Base-by-base conservation (phyloP, 2,888 invertebrate genomes). In the Hirtodrosophila cameraria region DNA sequence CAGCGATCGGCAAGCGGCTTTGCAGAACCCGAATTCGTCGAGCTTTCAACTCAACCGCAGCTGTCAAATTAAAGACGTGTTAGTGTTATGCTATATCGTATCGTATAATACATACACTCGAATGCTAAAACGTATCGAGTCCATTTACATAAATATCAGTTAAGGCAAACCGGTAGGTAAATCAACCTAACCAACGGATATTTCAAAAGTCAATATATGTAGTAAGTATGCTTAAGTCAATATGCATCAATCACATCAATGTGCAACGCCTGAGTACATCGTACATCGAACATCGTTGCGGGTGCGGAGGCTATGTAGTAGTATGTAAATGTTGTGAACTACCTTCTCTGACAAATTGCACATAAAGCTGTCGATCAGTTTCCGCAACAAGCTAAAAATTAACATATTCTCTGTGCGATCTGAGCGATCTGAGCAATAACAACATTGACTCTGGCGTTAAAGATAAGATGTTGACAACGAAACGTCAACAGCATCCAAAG, bases 341-440 rank as follows among this genome's bases (percentile, higher is more conserved):
- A 81, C 70, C 81, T 78, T 79, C 74, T 61, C 82, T 86, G 88
- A 86, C 88, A 88, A 88, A 88, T 87, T 86, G 81, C 74, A 72
- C 75, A 77, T 82, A 86, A 86, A 86, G 82, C 77, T 76, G 81
- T 76, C 80, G 75, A 77, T 86, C 86, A 78, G 73, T 84, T 87
- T 86, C 77, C 85, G 77, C 73, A 77, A 77, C 71, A 38, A 33
- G 49, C 48, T n/a, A 25, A 59, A 74, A 59, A 74, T 74, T 77
- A 70, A 48, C 76, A 75, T 75, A 77, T 61, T 52, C 49, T 48
- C 39, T 13, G 53, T n/a, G n/a, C n/a, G n/a, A n/a, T n/a, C n/a
- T n/a, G n/a, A n/a, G n/a, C n/a, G n/a, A n/a, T n/a, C 45, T 25
- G 43, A 31, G 36, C 27, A 50, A 65, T 65, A 68, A 73, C 54